Evolutionary conservation across 1,140 invertebrate species (phyloP), one percentile per base, ranked within the genome.

Genomic region (Heliconius hewitsoni): DNA sequence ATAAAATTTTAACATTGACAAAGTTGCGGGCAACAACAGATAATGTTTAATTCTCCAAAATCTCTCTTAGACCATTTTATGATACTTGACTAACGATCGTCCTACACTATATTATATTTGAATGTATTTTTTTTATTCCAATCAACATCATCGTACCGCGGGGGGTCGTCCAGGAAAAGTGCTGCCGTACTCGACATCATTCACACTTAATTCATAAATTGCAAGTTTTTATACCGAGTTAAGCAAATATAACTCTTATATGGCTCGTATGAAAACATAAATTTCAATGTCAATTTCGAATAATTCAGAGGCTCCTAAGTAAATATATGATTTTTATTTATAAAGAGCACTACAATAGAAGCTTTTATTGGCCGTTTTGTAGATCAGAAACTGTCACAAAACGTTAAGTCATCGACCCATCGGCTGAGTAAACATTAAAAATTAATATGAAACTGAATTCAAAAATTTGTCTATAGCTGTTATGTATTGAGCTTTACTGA

Each of bases 291-390:
- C 1, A 13, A 18, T n/a, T 8, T 8, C 27, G 34, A 71, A 71
- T 80, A 81, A 80, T 50, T 70, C 27, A 78, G 73, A 78, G 77
- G 81, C 73, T 86, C 84, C 87, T 85, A 83, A 87, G 83, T 83
- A 89, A 86, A 87, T 84, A 88, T 84, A 86, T 87, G 70, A 74
- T 81, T 82, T 86, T 85, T 90, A 87, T 89, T 92, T 89, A 89
- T 83, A 88, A 87, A 90, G 86, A 82, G 78, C 77, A 81, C 82
- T 87, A 92, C 91, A 93, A 93, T 91, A 87, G 88, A 77, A 83
- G 84, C 85, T 85, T 89, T 92, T 92, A 92, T 93, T 93, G 89
- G 91, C 90, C 87, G 87, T 90, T 93, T 93, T 91, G 90, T 91
- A 87, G 85, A 91, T 89, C 84, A 85, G 85, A 89, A 89, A 90